Base-by-base conservation (phyloP, 2,888 invertebrate genomes). In the Quadroppia sp. region DNA sequence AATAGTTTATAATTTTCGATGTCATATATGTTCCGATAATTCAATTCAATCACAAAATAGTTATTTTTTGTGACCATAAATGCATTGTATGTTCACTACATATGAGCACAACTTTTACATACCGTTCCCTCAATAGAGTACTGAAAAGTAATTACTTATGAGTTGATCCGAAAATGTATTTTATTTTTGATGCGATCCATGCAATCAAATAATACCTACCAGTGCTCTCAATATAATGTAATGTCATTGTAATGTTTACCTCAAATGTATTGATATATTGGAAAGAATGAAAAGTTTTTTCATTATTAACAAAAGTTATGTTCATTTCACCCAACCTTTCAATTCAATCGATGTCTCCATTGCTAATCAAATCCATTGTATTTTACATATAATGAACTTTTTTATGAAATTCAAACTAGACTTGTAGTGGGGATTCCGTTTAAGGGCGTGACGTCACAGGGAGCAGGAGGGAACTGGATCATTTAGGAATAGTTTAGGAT, bases 1-100 rank as follows among this genome's bases (percentile, higher is more conserved):
- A 42, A 40, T 67, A 67, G 42, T 23, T 67, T 42, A 67, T 40
- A 42, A 42, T 42, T n/a, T 67, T 67, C 3, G 17, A 23, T 25
- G 23, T 67, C 23, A 67, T 67, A 36, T 67, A 23, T n/a, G 23
- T n/a, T 42, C n/a, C 15, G n/a, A 67, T 30, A n/a, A 30, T 59
- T 23, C 6, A 2, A 56, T 56, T n/a, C 20, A 13, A 53, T 25
- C 13, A 53, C 53, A 25, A 25, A 53, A 53, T 53, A 53, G 50
- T 25, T 53, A 25, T 53, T 50, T 7, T 53, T 53, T 53, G 11
- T 25, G 53, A 2, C 53, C 53, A 53, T 25, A 53, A 53, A 53
- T 53, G 53, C 53, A 53, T n/a, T n/a, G n/a, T n/a, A n/a, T 53
- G 25, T 25, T 25, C 7, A 53, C 25, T 25, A 53, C 7, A 23